Conservation (phyloP, 2,797 vertebrate species). For the Allobates femoralis region DNA sequence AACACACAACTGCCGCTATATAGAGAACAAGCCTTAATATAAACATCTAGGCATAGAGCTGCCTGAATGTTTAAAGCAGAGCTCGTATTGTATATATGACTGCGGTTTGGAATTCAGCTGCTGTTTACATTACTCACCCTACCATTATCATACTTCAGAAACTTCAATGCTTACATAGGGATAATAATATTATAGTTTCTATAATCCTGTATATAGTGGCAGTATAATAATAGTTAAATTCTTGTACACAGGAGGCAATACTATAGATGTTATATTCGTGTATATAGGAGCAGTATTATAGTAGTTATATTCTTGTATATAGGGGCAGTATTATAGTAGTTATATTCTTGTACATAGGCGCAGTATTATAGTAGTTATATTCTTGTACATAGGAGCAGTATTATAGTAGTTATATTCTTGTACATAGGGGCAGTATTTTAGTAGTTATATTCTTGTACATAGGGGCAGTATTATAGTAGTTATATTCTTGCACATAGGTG, state of each 20-base stretch:
- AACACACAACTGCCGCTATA: not conserved
- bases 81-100: not conserved
- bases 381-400: too few species aligned
- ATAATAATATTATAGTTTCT: not conserved
- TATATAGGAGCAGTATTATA: too few species aligned
- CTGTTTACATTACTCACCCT: not conserved
- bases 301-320: too few species aligned
- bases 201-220: not conserved
- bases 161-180: not conserved
- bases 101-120: not conserved
- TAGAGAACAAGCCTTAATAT: not conserved
- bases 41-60: not conserved
- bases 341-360: too few species aligned
- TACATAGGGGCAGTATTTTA: too few species aligned
- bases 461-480: too few species aligned
- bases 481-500: too few species aligned
- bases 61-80: not conserved
- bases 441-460: too few species aligned
- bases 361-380: too few species aligned
- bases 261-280: too few species aligned
- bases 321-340: too few species aligned
- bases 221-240: conserved; percentile 6
- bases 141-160: not conserved
- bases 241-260: not conserved
- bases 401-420: too few species aligned